Conservation (phyloP, 2,113 vertebrate genomes). For the Nymphicus hollandicus region DNA sequence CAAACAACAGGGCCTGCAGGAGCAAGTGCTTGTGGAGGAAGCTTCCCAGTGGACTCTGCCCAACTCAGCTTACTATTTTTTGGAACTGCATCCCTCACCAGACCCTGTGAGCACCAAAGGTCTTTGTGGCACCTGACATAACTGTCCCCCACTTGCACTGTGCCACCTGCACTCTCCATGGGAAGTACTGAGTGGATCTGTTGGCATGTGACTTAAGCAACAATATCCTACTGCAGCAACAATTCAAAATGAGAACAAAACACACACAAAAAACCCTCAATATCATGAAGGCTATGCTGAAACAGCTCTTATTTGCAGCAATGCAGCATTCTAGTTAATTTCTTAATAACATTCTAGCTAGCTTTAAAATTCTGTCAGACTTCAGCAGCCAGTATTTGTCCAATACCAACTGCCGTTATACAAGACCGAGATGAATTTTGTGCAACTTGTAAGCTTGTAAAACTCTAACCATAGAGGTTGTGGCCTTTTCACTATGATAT, state of each 20-base stretch:
- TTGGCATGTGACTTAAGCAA: not conserved
- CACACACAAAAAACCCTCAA: too few relatives aligned
- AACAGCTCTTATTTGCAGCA: not conserved
- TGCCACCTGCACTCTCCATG: accelerated
- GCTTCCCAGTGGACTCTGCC: not conserved
- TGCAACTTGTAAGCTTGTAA: not conserved
- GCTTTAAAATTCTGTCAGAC: not conserved
- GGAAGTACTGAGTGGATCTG: not conserved
- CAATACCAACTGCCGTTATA: not conserved
- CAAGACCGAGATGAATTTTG: not conserved
- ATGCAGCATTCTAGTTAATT: not conserved
- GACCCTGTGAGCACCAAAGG: accelerated
- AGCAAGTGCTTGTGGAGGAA: not conserved
- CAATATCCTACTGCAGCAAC: not conserved
- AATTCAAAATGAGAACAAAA: not conserved
- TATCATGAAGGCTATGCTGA: not conserved
- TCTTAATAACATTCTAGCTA: not conserved
- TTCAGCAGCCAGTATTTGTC: not conserved
- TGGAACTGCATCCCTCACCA: not conserved
- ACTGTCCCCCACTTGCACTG: accelerated
- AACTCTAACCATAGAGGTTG: not conserved
- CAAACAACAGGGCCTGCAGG: not conserved
- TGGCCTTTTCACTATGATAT: not conserved
- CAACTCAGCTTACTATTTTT: accelerated
- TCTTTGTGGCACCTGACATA: not conserved